Conservation (phyloP, 2,797 vertebrate genomes). For the Cirrhinus mrigala region DNA sequence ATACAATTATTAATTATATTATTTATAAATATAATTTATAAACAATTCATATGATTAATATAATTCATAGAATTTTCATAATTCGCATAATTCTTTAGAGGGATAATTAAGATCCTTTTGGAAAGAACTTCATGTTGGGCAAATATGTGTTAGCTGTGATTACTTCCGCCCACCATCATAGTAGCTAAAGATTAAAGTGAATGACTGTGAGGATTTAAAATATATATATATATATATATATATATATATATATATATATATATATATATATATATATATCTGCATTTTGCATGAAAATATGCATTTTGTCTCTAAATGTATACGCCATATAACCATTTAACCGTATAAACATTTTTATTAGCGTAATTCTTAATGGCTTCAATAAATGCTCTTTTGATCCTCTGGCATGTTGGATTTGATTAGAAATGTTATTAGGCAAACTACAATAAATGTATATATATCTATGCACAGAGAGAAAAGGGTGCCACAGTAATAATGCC, state of each 20-base stretch:
- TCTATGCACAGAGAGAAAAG: neutral
- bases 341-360: neutral
- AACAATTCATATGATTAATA: neutral
- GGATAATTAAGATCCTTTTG: neutral
- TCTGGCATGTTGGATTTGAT: neutral
- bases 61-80: neutral
- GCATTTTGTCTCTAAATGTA: neutral
- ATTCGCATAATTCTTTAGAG: neutral
- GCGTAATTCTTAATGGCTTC: neutral
- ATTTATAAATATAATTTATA: too few species aligned
- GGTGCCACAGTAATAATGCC: conserved; percentile 30
- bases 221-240: neutral
- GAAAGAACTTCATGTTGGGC: neutral
- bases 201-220: neutral
- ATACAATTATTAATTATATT: too few species aligned
- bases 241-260: neutral
- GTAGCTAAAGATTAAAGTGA: conserved; percentile 6
- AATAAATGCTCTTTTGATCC: neutral
- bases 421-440: neutral
- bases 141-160: neutral
- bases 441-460: too few species aligned
- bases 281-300: neutral
- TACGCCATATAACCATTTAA: neutral
- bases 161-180: neutral
- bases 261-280: neutral